A percentile compares a stretch with the other conserved stretches of the same genome.
Evolutionary conservation across 2,797 vertebrate genomes (phyloP).

Genomic region (Hippopotamyrus pictus): DNA sequence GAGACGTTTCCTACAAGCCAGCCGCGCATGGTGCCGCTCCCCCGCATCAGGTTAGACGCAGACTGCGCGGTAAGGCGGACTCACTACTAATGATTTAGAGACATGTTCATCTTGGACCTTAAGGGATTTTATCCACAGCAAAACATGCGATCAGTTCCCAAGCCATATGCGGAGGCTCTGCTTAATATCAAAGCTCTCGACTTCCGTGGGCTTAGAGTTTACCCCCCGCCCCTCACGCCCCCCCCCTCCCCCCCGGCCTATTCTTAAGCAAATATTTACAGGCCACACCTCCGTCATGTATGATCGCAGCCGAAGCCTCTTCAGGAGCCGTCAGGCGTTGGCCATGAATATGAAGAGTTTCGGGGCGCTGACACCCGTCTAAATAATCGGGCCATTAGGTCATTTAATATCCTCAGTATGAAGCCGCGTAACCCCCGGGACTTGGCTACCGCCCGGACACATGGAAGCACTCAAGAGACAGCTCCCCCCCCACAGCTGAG

Average conservation of each 20-base stretch:
- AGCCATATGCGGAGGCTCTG: not conserved
- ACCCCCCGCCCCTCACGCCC: not conserved
- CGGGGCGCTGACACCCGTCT: constrained; percentile 36
- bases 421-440: constrained; percentile 49
- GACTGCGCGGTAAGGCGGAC: not conserved
- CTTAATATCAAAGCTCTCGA: not conserved
- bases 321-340: not conserved
- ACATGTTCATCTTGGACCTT: not conserved
- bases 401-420: constrained; percentile 58
- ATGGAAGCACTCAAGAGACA: constrained; percentile 55
- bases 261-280: not conserved
- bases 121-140: constrained; percentile 4
- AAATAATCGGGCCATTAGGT: constrained; percentile 55
- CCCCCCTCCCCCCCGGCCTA: not conserved
- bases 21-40: not conserved
- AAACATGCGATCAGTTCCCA: not conserved
- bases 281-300: not conserved
- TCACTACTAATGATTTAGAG: not conserved
- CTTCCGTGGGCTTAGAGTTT: not conserved
- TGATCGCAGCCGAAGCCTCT: not conserved
- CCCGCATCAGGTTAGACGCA: not conserved
- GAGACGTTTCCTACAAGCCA: not conserved
- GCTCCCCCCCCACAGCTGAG: constrained; percentile 36
- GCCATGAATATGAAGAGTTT: constrained; percentile 28
- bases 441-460: constrained; percentile 45